Base-by-base conservation (phyloP, 2,888 invertebrate genomes). In the Latheticus oryzae region DNA sequence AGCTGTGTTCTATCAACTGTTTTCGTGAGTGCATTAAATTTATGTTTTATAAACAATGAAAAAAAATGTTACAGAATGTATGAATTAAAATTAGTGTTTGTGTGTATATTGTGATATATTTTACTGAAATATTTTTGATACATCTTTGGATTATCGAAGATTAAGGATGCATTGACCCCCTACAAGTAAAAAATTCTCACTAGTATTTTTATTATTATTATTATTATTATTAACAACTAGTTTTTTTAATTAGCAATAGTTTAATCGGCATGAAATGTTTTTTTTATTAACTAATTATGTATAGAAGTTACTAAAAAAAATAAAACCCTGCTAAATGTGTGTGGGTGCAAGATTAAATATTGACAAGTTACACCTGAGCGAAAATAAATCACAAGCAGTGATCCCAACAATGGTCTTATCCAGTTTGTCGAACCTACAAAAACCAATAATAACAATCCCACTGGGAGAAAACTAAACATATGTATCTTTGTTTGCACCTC, bases 161-260 rank as follows among this genome's bases (percentile, higher is more conserved):
- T 40, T 24, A 24, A 54, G 58, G 54, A 58, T 58, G 58, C 58
- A 48, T 54, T 58, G 58, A 58, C 58, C 54, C 50, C 58, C 58
- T 52, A 58, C 45, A 50, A 42, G 42, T 58, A 48, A 35, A 54
- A n/a, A n/a, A n/a, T n/a, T n/a, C n/a, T n/a, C n/a, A n/a, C n/a
- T n/a, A n/a, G n/a, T n/a, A 17, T 13, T 42, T 56, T 38, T 55
- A 21, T 50, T 50, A 26, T 50, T 50, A 23, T 30, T n/a, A n/a
- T n/a, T 35, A 15, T 47, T 47, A 23, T 33, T 33, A 32, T 45
- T 19, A 23, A 23, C 12, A 11, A 24, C 11, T 2, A 32, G 13
- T 3, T 13, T 5, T 3, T 11, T 8, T 12, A 12, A 13, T 32
- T n/a, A n/a, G n/a, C n/a, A n/a, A n/a, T n/a, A n/a, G n/a, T n/a